Evolutionary conservation across 23 tunicate genomes (phyloP).

Genomic region (Phallusia fumigata): DNA sequence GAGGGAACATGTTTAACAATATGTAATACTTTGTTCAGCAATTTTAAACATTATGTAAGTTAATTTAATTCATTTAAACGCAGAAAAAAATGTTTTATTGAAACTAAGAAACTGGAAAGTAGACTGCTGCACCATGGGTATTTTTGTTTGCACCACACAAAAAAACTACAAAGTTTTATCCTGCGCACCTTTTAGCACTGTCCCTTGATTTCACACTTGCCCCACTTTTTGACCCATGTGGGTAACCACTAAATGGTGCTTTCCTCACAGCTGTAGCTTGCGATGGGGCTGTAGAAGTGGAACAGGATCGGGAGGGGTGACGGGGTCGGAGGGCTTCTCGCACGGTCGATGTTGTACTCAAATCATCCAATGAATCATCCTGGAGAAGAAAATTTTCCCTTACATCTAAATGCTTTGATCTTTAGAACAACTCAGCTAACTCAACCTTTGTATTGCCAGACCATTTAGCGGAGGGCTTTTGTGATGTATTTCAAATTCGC

Average conservation of each 20-base stretch:
- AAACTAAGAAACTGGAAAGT: no score
- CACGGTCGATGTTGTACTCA: slow-evolving; percentile 75
- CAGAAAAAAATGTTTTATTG: background rate
- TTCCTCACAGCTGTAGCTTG: background rate
- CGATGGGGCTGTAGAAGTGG: slow-evolving; percentile 33
- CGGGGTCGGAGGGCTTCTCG: slow-evolving; percentile 55
- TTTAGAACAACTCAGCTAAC: no score
- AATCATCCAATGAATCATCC: slow-evolving; percentile 57
- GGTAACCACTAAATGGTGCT: slow-evolving; percentile 9
- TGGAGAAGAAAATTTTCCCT: background rate
- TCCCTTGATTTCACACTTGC: slow-evolving; percentile 46
- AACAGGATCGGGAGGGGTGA: slow-evolving; percentile 19
- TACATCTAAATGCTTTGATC: no score
- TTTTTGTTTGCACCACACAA: no score
- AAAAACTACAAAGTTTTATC: no score
- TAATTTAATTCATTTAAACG: background rate
- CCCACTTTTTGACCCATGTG: slow-evolving; percentile 23
- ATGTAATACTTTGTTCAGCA: no score
- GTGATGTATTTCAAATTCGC: background rate
- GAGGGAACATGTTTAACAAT: no score
- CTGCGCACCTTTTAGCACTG: slow-evolving; percentile 51
- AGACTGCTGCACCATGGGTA: no score
- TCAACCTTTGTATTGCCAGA: no score
- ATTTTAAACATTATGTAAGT: no score
- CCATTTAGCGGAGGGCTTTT: no score